Conservation (phyloP, 2,888 invertebrate genomes). For the Limenitis camilla region DNA sequence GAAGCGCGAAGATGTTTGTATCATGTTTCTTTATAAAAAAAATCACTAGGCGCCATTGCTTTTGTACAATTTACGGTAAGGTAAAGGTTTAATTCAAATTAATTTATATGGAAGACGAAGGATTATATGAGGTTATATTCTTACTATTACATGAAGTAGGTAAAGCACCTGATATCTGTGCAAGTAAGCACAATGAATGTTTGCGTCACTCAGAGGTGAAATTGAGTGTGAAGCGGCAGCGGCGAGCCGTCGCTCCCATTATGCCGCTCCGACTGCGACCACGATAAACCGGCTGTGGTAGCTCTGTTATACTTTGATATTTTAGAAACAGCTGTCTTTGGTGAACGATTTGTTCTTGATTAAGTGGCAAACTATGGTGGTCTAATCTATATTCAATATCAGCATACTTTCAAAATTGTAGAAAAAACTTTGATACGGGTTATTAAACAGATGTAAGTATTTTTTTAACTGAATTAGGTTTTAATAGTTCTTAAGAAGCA, state of each 20-base stretch:
- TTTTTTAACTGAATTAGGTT: too few relatives aligned
- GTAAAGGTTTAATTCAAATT: background rate
- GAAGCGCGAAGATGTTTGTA: constrained; percentile 31
- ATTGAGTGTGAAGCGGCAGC: constrained; percentile 74
- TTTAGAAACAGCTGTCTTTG: constrained; percentile 8
- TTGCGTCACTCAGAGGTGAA: constrained; percentile 74
- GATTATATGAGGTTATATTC: background rate
- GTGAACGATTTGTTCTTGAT: background rate
- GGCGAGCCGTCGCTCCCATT: constrained; percentile 72
- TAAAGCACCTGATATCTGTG: constrained; percentile 50
- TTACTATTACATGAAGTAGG: constrained; percentile 11
- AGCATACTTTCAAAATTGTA: background rate
- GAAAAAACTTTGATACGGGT: background rate
- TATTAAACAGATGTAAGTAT: too few relatives aligned
- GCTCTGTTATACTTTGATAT: constrained; percentile 35
- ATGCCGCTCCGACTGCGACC: constrained; percentile 62
- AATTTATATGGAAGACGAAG: background rate
- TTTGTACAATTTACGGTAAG: constrained; percentile 20
- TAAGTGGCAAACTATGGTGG: background rate
- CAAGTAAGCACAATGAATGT: constrained; percentile 68
- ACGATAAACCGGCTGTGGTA: constrained; percentile 60
- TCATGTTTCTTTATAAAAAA: constrained; percentile 44
- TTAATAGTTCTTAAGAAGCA: too few relatives aligned
- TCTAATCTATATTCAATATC: background rate
- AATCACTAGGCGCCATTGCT: constrained; percentile 47